Percentiles rank a stretch among this genome's conserved stretches.
Conservation (phyloP, 2,113 vertebrate species). For the Himantopus leucocephalus region DNA sequence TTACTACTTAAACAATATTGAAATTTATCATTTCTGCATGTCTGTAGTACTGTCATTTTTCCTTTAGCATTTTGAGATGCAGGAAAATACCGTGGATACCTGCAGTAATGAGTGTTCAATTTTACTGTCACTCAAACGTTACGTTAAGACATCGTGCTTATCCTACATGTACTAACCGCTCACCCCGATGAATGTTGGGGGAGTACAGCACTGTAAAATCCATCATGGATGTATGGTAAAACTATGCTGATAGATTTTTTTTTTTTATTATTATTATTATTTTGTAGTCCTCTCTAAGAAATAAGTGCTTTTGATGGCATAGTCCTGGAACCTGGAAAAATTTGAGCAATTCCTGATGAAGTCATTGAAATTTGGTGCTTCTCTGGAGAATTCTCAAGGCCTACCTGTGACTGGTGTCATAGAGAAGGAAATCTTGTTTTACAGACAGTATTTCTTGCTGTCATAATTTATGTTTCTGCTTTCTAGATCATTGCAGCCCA, state of each 20-base stretch:
- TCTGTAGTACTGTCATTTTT: not conserved
- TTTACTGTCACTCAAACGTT: not conserved
- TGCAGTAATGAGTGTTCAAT: not conserved
- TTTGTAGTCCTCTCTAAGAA: not conserved
- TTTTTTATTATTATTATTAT: not conserved
- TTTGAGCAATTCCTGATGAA: not conserved
- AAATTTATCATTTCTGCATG: not conserved
- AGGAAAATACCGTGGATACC: not conserved
- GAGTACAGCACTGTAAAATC: not conserved
- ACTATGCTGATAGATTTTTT: not conserved
- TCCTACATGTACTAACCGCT: not conserved
- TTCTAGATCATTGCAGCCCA: constrained; percentile 96
- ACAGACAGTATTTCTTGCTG: not conserved
- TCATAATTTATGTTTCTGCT: not conserved
- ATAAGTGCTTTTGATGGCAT: not conserved
- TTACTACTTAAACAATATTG: not conserved
- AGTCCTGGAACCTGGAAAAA: not conserved
- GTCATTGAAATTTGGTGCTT: not conserved
- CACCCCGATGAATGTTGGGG: not conserved
- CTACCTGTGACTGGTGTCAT: not conserved
- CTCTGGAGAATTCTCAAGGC: not conserved
- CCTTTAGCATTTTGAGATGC: not conserved
- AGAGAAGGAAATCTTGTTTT: not conserved
- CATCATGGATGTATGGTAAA: not conserved
- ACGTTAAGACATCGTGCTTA: not conserved